Evolutionary conservation across 2,888 invertebrate species (phyloP).

Genomic region (Gastrophysa polygoni): DNA sequence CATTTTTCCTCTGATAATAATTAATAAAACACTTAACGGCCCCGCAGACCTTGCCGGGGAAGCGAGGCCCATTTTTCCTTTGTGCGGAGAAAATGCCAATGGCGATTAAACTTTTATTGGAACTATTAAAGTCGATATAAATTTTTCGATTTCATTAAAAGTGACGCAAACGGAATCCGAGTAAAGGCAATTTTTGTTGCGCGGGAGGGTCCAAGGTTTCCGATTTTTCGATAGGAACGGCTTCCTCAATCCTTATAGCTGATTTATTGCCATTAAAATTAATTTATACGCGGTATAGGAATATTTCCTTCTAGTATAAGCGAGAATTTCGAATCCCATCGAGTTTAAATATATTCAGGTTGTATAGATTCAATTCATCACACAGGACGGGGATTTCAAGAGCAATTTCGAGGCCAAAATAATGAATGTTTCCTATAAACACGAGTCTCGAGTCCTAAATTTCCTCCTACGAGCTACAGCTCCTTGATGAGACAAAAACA

Average conservation of each 20-base stretch:
- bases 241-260: not conserved
- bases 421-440: too few species aligned
- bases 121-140: slow-evolving; percentile 9
- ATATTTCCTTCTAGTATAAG: too few species aligned
- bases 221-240: not conserved
- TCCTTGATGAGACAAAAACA: too few species aligned
- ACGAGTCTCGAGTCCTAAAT: too few species aligned
- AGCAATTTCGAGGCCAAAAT: too few species aligned
- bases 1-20: not conserved
- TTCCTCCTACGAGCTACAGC: too few species aligned
- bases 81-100: slow-evolving; percentile 5
- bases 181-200: not conserved
- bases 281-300: too few species aligned
- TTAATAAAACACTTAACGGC: slow-evolving; percentile 10
- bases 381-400: too few species aligned
- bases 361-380: too few species aligned
- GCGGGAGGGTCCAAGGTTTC: not conserved
- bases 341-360: too few species aligned
- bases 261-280: not conserved
- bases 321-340: too few species aligned
- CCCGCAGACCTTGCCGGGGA: slow-evolving; percentile 3
- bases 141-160: not conserved
- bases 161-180: slow-evolving; percentile 10
- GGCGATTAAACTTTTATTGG: not conserved
- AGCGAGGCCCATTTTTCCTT: slow-evolving; percentile 7